phyloP scores from a whole-genome alignment of 2,888 invertebrate genomes.

The Nebria salina region DNA sequence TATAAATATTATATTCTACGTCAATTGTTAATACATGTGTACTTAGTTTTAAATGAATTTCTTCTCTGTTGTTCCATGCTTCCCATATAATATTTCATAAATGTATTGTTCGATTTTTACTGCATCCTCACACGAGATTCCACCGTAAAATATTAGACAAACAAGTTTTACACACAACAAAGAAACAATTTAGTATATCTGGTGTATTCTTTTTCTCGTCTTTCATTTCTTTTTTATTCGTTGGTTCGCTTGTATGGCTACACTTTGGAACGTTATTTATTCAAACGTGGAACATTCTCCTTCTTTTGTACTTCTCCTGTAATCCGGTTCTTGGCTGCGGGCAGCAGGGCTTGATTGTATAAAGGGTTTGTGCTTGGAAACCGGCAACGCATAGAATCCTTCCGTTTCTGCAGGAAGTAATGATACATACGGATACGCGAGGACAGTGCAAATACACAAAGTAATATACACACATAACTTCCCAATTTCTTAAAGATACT shows the following conservation, averaged over 20 bases:
- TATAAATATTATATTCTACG: too few relatives aligned
- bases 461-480: not conserved
- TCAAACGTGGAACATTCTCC: constrained; percentile 38
- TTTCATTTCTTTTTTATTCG: constrained; percentile 18
- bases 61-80: too few relatives aligned
- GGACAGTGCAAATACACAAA: not conserved
- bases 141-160: not conserved
- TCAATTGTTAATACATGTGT: too few relatives aligned
- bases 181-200: constrained; percentile 29
- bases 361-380: constrained; percentile 23
- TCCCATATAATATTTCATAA: too few relatives aligned
- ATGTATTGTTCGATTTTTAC: too few relatives aligned
- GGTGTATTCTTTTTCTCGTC: constrained; percentile 8
- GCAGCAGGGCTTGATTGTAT: constrained; percentile 34
- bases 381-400: not conserved
- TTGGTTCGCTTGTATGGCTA: not conserved
- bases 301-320: constrained; percentile 33
- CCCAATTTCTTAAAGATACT: not conserved
- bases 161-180: constrained; percentile 2
- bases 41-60: too few relatives aligned
- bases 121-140: not conserved
- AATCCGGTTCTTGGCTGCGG: constrained; percentile 28
- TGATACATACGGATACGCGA: not conserved
- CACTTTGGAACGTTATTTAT: constrained; percentile 33
- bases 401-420: not conserved